Conservation (phyloP, 1,140 invertebrate species). For the Pseudomyrmex gracilis region DNA sequence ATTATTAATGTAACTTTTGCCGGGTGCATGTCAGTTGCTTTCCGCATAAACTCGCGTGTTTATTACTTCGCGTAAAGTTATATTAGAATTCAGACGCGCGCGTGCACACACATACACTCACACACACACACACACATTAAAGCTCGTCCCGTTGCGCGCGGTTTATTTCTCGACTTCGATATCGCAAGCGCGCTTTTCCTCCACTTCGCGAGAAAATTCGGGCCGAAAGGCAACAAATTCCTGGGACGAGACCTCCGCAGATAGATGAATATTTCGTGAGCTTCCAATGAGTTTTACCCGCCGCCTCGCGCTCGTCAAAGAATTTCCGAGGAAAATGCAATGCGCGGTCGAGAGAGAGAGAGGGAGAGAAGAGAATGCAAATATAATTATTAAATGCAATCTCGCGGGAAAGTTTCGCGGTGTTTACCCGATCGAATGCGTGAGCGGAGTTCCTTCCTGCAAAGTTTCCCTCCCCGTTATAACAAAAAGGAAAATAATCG, state of each 20-base stretch:
- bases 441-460: neutral
- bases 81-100: conserved; percentile 38
- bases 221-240: conserved; percentile 32
- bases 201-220: conserved; percentile 45
- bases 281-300: conserved; percentile 25
- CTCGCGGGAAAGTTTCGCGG: conserved; percentile 22
- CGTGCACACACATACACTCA: neutral
- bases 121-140: conserved; percentile 12
- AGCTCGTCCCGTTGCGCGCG: conserved; percentile 19
- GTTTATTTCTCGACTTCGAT: conserved; percentile 39
- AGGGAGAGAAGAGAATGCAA: conserved; percentile 26
- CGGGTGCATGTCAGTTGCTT: conserved; percentile 21
- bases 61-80: conserved; percentile 54
- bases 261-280: conserved; percentile 56
- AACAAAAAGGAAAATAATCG: neutral
- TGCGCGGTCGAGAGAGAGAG: neutral
- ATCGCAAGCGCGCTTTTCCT: conserved; percentile 33
- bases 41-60: conserved; percentile 46
- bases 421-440: conserved; percentile 22
- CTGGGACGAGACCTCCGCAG: conserved; percentile 19
- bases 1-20: conserved; percentile 56
- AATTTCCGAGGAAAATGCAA: conserved; percentile 31
- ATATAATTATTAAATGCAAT: conserved; percentile 62
- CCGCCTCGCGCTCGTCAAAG: neutral
- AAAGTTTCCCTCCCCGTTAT: neutral